A percentile compares a stretch with the other conserved stretches of the same genome.
Conservation (phyloP, 64 coral and sea anemone species). For the Montipora cactus region DNA sequence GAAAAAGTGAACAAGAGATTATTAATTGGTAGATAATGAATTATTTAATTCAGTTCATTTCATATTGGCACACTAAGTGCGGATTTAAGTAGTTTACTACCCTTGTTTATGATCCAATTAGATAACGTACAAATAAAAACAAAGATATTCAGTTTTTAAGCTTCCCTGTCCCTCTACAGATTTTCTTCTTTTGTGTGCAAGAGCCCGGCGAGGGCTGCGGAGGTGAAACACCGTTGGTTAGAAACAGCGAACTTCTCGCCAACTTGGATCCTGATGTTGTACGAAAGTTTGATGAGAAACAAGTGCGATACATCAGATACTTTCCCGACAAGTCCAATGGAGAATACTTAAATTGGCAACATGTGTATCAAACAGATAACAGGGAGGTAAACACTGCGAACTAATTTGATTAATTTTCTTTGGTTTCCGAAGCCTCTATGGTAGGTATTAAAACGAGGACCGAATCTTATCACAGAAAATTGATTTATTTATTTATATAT, state of each 20-base stretch:
- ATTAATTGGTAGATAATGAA: no score
- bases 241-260: slow-evolving; percentile 41
- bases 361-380: slow-evolving; percentile 46
- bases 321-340: slow-evolving; percentile 9
- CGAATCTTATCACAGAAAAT: no score
- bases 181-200: slow-evolving; percentile 72
- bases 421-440: not conserved
- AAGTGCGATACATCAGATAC: slow-evolving; percentile 45
- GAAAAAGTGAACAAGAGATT: no score
- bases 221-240: slow-evolving; percentile 65
- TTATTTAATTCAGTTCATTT: no score
- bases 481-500: no score
- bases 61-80: no score
- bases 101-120: no score
- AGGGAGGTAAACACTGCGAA: slow-evolving; percentile 27
- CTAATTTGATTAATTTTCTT: not conserved
- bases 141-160: not conserved
- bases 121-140: no score
- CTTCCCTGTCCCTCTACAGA: not conserved
- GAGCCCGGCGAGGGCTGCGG: slow-evolving; percentile 74
- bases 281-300: slow-evolving; percentile 56
- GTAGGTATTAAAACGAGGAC: no score
- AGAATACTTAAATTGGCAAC: slow-evolving; percentile 63
- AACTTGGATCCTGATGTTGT: slow-evolving; percentile 61
- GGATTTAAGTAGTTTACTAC: no score